Evolutionary conservation across 2,797 vertebrate genomes (phyloP).

Genomic region (Acanthiza pusilla): DNA sequence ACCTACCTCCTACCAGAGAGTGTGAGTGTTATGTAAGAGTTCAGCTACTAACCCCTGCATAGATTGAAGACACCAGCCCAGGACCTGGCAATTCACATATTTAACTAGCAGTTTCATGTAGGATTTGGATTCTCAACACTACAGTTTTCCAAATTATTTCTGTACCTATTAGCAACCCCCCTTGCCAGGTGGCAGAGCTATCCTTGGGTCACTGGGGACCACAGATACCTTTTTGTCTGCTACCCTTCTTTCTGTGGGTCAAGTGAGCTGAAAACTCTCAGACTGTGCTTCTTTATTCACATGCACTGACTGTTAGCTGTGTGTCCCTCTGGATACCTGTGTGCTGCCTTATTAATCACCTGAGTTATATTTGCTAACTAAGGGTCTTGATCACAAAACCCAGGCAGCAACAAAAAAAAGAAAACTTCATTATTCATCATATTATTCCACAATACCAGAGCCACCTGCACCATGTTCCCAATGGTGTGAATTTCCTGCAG

Average conservation of each 20-base stretch:
- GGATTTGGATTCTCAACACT: not conserved
- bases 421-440: not conserved
- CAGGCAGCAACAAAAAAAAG: not conserved
- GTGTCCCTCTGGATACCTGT: not conserved
- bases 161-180: not conserved
- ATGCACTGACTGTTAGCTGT: not conserved
- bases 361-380: not conserved
- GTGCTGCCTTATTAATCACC: conserved; percentile 4
- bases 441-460: not conserved
- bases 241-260: not conserved
- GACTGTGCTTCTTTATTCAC: not conserved
- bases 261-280: not conserved
- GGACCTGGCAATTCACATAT: not conserved
- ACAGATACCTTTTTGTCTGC: not conserved
- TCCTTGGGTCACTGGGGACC: not conserved
- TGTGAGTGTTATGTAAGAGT: rapidly evolving
- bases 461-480: not conserved
- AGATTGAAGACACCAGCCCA: not conserved
- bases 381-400: conserved; percentile 2
- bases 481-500: not conserved
- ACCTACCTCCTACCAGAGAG: not conserved
- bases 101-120: not conserved
- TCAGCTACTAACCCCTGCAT: not conserved
- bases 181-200: not conserved
- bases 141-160: not conserved